Conservation (phyloP, 2,797 vertebrate genomes). For the Xyrichtys novacula region DNA sequence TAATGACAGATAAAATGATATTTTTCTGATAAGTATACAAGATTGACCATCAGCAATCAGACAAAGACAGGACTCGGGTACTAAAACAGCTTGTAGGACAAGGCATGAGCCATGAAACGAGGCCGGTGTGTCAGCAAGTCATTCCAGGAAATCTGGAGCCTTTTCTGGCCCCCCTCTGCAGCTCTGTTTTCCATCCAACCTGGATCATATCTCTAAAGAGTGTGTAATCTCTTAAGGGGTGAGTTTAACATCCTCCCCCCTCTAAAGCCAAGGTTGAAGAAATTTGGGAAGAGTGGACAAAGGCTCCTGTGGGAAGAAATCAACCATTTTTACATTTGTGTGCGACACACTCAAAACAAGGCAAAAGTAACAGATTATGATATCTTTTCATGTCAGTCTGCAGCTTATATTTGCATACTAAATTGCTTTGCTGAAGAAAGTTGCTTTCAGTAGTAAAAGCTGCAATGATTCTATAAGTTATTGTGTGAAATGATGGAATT, state of each 20-base stretch:
- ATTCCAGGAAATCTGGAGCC: conserved; percentile 57
- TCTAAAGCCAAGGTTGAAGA: conserved; percentile 22
- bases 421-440: conserved; percentile 72
- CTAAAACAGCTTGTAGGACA: conserved; percentile 34
- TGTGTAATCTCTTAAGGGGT: conserved; percentile 69
- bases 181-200: conserved; percentile 68
- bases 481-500: conserved; percentile 54
- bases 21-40: conserved; percentile 27
- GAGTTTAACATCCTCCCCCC: conserved; percentile 65
- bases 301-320: conserved; percentile 47
- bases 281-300: conserved; percentile 55
- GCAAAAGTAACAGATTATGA: too few species aligned
- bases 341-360: conserved; percentile 31
- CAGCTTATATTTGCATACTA: conserved; percentile 48
- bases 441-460: too few species aligned
- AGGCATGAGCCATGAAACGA: conserved; percentile 38
- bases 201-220: conserved; percentile 75
- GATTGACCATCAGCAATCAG: conserved; percentile 43
- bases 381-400: too few species aligned
- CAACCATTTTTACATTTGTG: conserved; percentile 24
- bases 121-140: conserved; percentile 65
- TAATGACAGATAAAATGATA: conserved; percentile 22
- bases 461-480: too few species aligned
- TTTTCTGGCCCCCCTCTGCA: conserved; percentile 48
- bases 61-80: conserved; percentile 12